These are phyloP conservation scores for Drosophila seguyi DNA, from an alignment of 1,140 invertebrate species.

Conservation along the genomic window DNA sequence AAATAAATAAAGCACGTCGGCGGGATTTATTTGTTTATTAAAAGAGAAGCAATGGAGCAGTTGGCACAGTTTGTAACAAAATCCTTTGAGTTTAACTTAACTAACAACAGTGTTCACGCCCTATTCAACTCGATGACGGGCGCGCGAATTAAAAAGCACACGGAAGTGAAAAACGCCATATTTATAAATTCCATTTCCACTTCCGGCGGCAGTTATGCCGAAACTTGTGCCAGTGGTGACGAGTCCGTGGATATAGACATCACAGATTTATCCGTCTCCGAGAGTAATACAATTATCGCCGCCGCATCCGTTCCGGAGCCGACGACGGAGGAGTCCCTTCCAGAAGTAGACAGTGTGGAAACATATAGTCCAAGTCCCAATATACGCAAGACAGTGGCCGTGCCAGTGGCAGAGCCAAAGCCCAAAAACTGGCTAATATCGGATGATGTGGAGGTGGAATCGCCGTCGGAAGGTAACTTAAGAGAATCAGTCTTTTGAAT, in stretches of 20 bases:
- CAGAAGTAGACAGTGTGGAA: conserved; percentile 15
- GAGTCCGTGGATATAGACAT: conserved; percentile 47
- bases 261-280: conserved; percentile 38
- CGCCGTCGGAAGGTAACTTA: conserved; percentile 27
- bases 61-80: conserved; percentile 51
- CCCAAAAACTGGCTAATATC: conserved; percentile 47
- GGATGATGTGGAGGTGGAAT: conserved; percentile 34
- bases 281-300: conserved; percentile 21
- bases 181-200: conserved; percentile 28
- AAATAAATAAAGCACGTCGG: conserved; percentile 4
- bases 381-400: conserved; percentile 24
- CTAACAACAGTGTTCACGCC: conserved; percentile 41
- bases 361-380: conserved; percentile 12
- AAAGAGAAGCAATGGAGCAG: conserved; percentile 44
- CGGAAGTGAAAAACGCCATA: conserved; percentile 43
- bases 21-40: conserved; percentile 26
- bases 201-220: conserved; percentile 38
- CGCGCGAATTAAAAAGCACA: conserved; percentile 34
- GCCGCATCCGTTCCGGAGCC: conserved; percentile 2
- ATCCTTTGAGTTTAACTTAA: conserved; percentile 43
- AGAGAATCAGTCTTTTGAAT: background rate
- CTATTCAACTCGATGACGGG: conserved; percentile 44
- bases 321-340: conserved; percentile 13
- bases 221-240: conserved; percentile 36
- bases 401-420: conserved; percentile 13